Percentiles rank a stretch among this genome's conserved stretches.
These are phyloP conservation scores for Encarsia formosa DNA, from an alignment of 2,888 invertebrate species.

Conservation along the genomic window DNA sequence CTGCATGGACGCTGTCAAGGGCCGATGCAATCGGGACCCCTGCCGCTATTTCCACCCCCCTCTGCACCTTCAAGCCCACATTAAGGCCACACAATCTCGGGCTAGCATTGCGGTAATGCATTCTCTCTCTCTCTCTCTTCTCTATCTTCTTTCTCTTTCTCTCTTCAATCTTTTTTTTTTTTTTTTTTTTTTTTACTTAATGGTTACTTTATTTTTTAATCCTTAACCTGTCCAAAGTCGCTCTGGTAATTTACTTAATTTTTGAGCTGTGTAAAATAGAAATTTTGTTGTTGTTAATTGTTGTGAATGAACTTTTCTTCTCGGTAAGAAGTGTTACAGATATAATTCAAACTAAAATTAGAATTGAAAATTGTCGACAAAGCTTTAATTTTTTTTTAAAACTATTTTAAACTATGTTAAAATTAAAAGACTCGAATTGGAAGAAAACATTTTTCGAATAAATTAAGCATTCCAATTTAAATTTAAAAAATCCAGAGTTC, in stretches of 20 bases:
- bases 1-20: slow-evolving; percentile 99
- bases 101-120: slow-evolving; percentile 54
- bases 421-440: no score
- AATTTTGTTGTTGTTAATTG: slow-evolving; percentile 6
- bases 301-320: no score
- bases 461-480: neutral
- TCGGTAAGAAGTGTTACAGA: no score
- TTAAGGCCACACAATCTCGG: slow-evolving; percentile 96
- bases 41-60: slow-evolving; percentile 99
- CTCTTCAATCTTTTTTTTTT: slow-evolving; percentile 36
- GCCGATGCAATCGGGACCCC: slow-evolving; percentile 98
- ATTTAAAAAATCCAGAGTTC: slow-evolving; percentile 42
- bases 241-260: no score
- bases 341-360: no score
- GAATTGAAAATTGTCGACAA: no score
- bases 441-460: no score
- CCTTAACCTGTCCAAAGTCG: no score
- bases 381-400: no score
- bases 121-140: slow-evolving; percentile 47
- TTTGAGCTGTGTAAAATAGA: no score
- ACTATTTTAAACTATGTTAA: no score
- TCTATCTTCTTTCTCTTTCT: slow-evolving; percentile 29
- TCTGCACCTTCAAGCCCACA: slow-evolving; percentile 98
- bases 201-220: slow-evolving; percentile 12
- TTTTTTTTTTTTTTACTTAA: slow-evolving; percentile 32